A percentile compares a stretch with the other conserved stretches of the same genome.
These are phyloP conservation scores for Kuschelorhynchus macadamiae DNA, from an alignment of 2,888 invertebrate genomes.

Conservation along the genomic window DNA sequence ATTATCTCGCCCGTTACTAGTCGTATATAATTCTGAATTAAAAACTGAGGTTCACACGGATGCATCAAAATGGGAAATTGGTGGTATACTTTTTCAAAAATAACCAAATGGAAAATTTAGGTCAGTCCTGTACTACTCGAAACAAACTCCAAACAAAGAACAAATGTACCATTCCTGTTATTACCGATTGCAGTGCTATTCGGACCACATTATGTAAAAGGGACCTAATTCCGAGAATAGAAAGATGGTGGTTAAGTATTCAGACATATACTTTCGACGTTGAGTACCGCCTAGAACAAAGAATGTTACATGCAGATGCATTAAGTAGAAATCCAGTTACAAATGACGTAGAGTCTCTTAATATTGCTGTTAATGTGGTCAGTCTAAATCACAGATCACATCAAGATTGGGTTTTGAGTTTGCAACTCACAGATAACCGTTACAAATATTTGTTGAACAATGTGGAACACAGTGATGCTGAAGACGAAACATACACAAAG, in stretches of 20 bases:
- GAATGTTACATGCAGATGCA: constrained; percentile 1
- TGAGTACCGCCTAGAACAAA: not conserved
- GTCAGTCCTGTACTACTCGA: constrained; percentile 4
- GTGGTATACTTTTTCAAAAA: constrained; percentile 27
- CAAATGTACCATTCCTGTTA: constrained; percentile 21
- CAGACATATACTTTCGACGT: not conserved
- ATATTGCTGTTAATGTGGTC: constrained; percentile 1
- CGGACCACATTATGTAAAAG: not conserved
- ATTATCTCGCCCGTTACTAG: constrained; percentile 6
- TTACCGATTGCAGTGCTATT: constrained; percentile 5
- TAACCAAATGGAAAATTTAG: constrained; percentile 1
- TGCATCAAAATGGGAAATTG: constrained; percentile 41
- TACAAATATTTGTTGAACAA: constrained; percentile 23
- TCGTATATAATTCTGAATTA: constrained; percentile 21
- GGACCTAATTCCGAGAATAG: not conserved
- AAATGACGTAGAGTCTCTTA: not conserved
- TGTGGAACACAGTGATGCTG: constrained; percentile 2
- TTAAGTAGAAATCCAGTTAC: not conserved
- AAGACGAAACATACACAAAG: not conserved
- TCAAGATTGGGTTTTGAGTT: constrained; percentile 40
- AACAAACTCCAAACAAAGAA: constrained; percentile 15
- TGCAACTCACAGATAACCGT: constrained; percentile 36
- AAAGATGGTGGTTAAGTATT: not conserved
- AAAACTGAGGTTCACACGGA: constrained; percentile 50
- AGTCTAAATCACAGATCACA: constrained; percentile 20